These are phyloP conservation scores for Drosophila trapezifrons DNA, from an alignment of 1,140 invertebrate genomes.

Conservation along the genomic window DNA sequence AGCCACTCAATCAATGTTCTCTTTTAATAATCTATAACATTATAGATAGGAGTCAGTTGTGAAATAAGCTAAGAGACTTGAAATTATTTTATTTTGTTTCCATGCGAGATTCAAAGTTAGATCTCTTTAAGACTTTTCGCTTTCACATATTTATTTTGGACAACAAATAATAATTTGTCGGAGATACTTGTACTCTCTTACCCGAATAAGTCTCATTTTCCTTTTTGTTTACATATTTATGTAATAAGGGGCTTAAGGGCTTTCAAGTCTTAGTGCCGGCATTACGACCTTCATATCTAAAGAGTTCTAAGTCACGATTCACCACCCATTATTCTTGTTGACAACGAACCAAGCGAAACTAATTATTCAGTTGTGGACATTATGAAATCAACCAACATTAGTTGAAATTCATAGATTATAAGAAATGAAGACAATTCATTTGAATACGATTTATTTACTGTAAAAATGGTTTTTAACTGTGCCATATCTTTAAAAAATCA, in stretches of 20 bases:
- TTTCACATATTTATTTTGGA: neutral
- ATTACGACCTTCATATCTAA: neutral
- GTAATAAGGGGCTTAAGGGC: neutral
- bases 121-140: too few species aligned
- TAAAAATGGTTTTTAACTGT: too few species aligned
- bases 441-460: too few species aligned
- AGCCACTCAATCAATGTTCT: neutral
- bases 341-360: neutral
- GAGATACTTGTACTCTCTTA: neutral
- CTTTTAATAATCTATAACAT: neutral
- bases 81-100: neutral
- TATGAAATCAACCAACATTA: neutral
- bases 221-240: neutral
- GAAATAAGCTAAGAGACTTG: constrained; percentile 1
- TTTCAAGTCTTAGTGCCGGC: too few species aligned
- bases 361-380: neutral
- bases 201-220: neutral
- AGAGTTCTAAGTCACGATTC: neutral
- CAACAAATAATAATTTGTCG: neutral
- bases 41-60: neutral
- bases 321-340: neutral
- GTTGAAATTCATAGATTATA: neutral
- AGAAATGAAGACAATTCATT: too few species aligned
- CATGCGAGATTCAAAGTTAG: neutral
- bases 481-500: too few species aligned